A percentile compares a stretch with the other conserved stretches of the same genome.
Conservation (phyloP, 2,888 invertebrate species). For the Eristalis intricaria region DNA sequence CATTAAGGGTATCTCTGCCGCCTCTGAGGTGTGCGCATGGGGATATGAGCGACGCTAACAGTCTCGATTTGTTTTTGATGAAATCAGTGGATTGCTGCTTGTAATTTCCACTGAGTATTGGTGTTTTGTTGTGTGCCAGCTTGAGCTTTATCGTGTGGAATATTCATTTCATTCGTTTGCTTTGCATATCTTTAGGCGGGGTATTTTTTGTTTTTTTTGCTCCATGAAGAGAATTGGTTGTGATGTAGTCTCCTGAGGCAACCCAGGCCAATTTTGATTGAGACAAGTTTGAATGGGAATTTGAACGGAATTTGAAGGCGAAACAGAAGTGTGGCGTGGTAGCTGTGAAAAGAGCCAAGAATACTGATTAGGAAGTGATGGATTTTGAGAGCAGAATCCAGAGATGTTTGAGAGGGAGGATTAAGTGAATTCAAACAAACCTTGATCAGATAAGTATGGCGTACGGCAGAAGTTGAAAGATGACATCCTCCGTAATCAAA, state of each 20-base stretch:
- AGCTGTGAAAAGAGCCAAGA: too few species aligned
- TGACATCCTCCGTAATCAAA: too few species aligned
- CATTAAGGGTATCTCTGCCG: constrained; percentile 15
- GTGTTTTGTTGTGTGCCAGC: not conserved
- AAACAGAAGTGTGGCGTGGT: not conserved
- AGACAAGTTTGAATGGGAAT: not conserved
- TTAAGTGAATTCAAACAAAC: too few species aligned
- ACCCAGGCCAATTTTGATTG: not conserved
- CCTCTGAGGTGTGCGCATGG: constrained; percentile 1
- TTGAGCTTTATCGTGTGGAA: not conserved
- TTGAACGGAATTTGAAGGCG: not conserved
- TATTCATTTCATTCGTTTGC: not conserved
- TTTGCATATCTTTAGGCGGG: not conserved
- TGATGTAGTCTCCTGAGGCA: not conserved
- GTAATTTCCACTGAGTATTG: not conserved
- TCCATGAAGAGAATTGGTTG: not conserved
- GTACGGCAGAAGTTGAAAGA: too few species aligned
- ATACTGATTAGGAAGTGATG: too few species aligned
- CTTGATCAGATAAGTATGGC: too few species aligned
- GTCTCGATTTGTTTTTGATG: not conserved
- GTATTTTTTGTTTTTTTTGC: not conserved
- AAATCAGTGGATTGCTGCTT: not conserved
- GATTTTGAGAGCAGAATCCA: not conserved
- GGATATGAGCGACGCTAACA: not conserved
- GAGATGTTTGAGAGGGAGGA: not conserved